Conservation (phyloP, 2,888 invertebrate species). For the Drosophila fungiperda region DNA sequence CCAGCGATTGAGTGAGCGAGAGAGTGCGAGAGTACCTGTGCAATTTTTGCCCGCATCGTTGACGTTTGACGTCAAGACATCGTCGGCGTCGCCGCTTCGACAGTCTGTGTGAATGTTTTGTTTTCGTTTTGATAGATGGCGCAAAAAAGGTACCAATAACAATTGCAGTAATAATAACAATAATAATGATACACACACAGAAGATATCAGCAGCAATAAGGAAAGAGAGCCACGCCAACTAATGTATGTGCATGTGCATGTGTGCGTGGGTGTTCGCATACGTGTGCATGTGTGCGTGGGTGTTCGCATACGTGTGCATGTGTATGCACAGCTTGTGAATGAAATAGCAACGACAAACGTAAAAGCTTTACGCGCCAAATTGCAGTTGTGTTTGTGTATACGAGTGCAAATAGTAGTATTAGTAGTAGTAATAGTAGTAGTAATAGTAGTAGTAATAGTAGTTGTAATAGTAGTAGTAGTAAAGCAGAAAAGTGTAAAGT, state of each 20-base stretch:
- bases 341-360: slow-evolving; percentile 22
- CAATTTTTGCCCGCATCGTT: slow-evolving; percentile 4
- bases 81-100: slow-evolving; percentile 1
- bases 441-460: neutral
- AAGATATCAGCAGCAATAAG: neutral
- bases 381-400: slow-evolving; percentile 27
- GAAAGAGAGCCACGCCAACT: neutral
- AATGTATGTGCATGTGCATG: neutral
- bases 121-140: slow-evolving; percentile 20
- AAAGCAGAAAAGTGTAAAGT: neutral
- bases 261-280: slow-evolving; percentile 4
- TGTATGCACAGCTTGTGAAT: slow-evolving; percentile 50
- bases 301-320: slow-evolving; percentile 15
- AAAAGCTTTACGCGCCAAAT: slow-evolving; percentile 53
- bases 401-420: slow-evolving; percentile 15
- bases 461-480: neutral
- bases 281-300: neutral
- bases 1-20: neutral
- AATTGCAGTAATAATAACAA: slow-evolving; percentile 21
- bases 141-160: slow-evolving; percentile 12
- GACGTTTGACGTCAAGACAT: neutral
- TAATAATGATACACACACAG: neutral
- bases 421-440: slow-evolving; percentile 14
- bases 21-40: slow-evolving; percentile 8
- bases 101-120: slow-evolving; percentile 19